Evolutionary conservation across 2,113 vertebrate genomes (phyloP).

Genomic region (Tetrax tetrax): DNA sequence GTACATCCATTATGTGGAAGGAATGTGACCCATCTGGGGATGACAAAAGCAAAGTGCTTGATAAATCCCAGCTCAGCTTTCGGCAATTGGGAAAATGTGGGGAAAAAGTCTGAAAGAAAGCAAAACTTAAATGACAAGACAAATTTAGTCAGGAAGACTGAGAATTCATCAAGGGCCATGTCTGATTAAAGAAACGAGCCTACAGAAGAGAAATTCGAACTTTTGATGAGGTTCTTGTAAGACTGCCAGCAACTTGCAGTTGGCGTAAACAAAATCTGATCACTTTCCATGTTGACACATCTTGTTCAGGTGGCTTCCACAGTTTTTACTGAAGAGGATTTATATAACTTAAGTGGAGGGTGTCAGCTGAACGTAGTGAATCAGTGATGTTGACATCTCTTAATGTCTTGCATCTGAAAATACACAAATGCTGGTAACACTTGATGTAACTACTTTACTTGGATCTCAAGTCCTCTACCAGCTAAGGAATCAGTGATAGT

Average conservation of each 20-base stretch:
- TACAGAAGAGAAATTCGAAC: not conserved
- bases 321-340: not conserved
- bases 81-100: not conserved
- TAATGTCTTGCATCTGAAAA: not conserved
- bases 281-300: not conserved
- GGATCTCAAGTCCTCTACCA: not conserved
- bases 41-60: slow-evolving; percentile 16
- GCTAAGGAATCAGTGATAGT: not conserved
- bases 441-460: not conserved
- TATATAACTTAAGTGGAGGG: not conserved
- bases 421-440: not conserved
- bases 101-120: slow-evolving; percentile 10
- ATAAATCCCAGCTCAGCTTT: slow-evolving; percentile 39
- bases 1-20: slow-evolving; percentile 18
- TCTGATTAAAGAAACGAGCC: not conserved
- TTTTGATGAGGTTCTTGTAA: not conserved
- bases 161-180: not conserved
- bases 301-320: not conserved
- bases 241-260: not conserved
- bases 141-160: slow-evolving; percentile 27
- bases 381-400: not conserved
- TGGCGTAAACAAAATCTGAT: not conserved
- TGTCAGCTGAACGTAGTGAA: not conserved
- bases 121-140: not conserved
- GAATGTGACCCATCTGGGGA: slow-evolving; percentile 27